phyloP scores from a whole-genome alignment of 2,113 vertebrate species.

The Vulpes lagopus region DNA sequence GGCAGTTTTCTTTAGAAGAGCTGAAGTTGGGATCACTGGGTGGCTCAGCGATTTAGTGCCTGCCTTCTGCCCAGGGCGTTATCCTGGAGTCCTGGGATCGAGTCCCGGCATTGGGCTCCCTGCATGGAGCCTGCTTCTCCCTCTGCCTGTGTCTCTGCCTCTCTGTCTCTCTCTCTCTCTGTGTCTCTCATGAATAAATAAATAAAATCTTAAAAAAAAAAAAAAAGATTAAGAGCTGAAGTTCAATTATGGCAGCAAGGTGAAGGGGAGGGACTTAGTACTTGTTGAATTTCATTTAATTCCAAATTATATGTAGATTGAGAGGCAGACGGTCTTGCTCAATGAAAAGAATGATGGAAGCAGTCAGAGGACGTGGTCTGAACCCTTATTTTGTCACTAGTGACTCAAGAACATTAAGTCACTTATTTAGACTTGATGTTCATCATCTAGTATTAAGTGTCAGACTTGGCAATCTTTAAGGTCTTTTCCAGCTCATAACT shows the following conservation, averaged over 20 bases:
- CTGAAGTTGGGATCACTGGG: too few species aligned
- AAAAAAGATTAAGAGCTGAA: not conserved
- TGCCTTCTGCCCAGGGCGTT: too few species aligned
- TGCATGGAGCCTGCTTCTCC: too few species aligned
- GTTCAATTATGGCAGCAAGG: not conserved
- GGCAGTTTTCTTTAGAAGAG: not conserved
- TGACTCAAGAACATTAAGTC: not conserved
- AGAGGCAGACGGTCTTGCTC: not conserved
- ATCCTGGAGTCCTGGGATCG: too few species aligned
- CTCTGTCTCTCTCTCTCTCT: too few species aligned
- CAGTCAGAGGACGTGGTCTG: not conserved
- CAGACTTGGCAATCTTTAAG: not conserved
- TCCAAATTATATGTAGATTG: not conserved
- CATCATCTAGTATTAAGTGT: not conserved
- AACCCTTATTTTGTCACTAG: constrained; percentile 13
- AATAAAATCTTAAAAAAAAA: too few species aligned
- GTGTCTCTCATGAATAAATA: too few species aligned
- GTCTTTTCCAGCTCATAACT: constrained; percentile 14
- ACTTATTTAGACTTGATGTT: not conserved
- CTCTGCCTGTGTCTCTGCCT: too few species aligned
- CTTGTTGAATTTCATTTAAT: constrained; percentile 6
- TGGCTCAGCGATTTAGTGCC: too few species aligned
- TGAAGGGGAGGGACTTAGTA: not conserved
- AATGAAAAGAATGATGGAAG: not conserved
- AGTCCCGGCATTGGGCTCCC: too few species aligned